Percentiles rank a stretch among this genome's conserved stretches.
Evolutionary conservation across 2,113 vertebrate genomes (phyloP).

Genomic region (Ondatra zibethicus): DNA sequence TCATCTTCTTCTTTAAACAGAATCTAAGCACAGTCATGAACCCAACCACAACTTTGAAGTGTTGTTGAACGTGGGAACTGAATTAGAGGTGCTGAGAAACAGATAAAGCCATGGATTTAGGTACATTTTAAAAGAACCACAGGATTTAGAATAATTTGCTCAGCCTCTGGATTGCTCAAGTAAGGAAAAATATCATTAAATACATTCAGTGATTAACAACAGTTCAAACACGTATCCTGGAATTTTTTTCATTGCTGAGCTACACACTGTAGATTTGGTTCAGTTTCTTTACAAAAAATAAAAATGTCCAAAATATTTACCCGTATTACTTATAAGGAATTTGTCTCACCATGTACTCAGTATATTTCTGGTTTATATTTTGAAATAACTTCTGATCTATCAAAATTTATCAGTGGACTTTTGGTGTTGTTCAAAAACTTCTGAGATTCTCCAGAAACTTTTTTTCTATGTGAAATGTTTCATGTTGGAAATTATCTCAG

Average conservation of each 20-base stretch:
- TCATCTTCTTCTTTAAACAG: slow-evolving; percentile 77
- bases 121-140: slow-evolving; percentile 70
- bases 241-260: slow-evolving; percentile 31
- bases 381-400: slow-evolving; percentile 8
- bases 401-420: slow-evolving; percentile 16
- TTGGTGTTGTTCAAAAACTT: background rate
- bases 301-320: background rate
- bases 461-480: slow-evolving; percentile 15
- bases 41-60: slow-evolving; percentile 77
- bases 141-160: slow-evolving; percentile 46
- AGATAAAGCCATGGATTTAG: slow-evolving; percentile 35
- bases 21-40: slow-evolving; percentile 71
- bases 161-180: slow-evolving; percentile 66
- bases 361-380: slow-evolving; percentile 50
- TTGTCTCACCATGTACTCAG: background rate
- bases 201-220: slow-evolving; percentile 57
- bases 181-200: slow-evolving; percentile 72
- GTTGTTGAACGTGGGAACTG: slow-evolving; percentile 73
- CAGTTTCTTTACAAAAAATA: background rate
- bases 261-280: slow-evolving; percentile 34
- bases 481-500: slow-evolving; percentile 39
- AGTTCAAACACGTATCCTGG: slow-evolving; percentile 47
- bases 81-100: slow-evolving; percentile 56
- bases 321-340: background rate
- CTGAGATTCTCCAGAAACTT: background rate